Percentiles rank a stretch among this genome's conserved stretches.
Conservation (phyloP, 92 coral and sea anemone genomes). For the Chrysogorgia sp. region DNA sequence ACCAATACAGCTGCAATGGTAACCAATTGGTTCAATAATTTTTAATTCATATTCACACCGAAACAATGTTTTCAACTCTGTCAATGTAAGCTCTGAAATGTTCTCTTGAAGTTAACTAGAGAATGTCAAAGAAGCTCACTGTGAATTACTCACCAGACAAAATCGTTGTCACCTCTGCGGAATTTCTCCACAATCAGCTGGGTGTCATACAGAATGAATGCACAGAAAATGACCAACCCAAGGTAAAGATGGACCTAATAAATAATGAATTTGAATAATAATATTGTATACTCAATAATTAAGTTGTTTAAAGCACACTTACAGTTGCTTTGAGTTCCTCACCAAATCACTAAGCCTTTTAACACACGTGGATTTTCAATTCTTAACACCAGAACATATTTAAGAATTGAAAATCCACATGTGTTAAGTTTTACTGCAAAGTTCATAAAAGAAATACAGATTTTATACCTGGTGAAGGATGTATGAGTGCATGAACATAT, state of each 20-base stretch:
- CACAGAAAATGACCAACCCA: constrained; percentile 90
- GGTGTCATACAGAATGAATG: constrained; percentile 89
- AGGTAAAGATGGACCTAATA: constrained; percentile 85
- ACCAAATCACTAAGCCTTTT: too few relatives aligned
- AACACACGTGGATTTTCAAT: too few relatives aligned
- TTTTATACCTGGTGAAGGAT: constrained; percentile 77
- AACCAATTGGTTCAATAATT: too few relatives aligned
- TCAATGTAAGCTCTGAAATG: too few relatives aligned
- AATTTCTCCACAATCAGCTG: constrained; percentile 95
- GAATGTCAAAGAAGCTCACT: too few relatives aligned
- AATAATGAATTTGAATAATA: background rate
- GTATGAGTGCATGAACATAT: constrained; percentile 80
- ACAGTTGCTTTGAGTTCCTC: too few relatives aligned
- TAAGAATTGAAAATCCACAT: background rate
- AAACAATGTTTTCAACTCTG: too few relatives aligned
- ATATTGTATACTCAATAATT: background rate
- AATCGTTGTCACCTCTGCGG: constrained; percentile 89
- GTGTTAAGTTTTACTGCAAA: background rate
- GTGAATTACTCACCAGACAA: constrained; percentile 79
- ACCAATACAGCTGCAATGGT: too few relatives aligned
- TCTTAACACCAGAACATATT: too few relatives aligned
- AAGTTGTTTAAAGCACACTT: too few relatives aligned
- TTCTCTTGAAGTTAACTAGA: too few relatives aligned
- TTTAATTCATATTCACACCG: background rate
- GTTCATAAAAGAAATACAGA: background rate